Evolutionary conservation across 2,888 invertebrate species (phyloP).

Genomic region (Caradrina clavipalpis): DNA sequence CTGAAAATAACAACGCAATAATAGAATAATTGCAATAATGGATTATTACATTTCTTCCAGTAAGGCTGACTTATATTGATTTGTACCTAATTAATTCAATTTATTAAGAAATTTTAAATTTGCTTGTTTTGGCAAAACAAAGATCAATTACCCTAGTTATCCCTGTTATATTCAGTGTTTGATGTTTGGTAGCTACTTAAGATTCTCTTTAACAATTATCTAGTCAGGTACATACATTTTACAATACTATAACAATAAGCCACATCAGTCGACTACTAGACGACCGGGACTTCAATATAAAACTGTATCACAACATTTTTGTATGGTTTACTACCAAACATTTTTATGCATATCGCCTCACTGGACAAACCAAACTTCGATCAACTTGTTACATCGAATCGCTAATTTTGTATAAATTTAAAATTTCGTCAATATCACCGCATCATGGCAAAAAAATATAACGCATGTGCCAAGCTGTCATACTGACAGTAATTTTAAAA

Average conservation of each 20-base stretch:
- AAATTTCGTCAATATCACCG: slow-evolving; percentile 36
- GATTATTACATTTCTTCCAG: background rate
- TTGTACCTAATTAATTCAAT: background rate
- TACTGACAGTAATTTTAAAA: slow-evolving; percentile 12
- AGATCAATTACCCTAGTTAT: no score
- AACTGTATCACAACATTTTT: slow-evolving; percentile 44
- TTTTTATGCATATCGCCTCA: slow-evolving; percentile 24
- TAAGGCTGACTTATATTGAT: background rate
- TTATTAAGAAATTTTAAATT: no score
- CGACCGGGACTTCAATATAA: slow-evolving; percentile 10
- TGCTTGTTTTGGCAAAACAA: no score
- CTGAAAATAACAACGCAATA: slow-evolving; percentile 53
- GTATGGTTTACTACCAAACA: slow-evolving; percentile 33
- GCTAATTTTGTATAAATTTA: slow-evolving; percentile 9
- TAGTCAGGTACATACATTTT: slow-evolving; percentile 8
- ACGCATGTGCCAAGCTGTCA: slow-evolving; percentile 28
- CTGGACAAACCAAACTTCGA: slow-evolving; percentile 25
- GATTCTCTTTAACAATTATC: no score
- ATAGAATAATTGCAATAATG: no score
- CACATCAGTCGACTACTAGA: slow-evolving; percentile 11
- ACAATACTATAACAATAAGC: slow-evolving; percentile 15
- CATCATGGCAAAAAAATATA: slow-evolving; percentile 38
- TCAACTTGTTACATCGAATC: slow-evolving; percentile 34
- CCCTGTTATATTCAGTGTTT: no score
- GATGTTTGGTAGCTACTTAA: no score